Evolutionary conservation across 2,113 vertebrate species (phyloP), one percentile per base, ranked within the genome.

Genomic region (Lophius piscatorius): DNA sequence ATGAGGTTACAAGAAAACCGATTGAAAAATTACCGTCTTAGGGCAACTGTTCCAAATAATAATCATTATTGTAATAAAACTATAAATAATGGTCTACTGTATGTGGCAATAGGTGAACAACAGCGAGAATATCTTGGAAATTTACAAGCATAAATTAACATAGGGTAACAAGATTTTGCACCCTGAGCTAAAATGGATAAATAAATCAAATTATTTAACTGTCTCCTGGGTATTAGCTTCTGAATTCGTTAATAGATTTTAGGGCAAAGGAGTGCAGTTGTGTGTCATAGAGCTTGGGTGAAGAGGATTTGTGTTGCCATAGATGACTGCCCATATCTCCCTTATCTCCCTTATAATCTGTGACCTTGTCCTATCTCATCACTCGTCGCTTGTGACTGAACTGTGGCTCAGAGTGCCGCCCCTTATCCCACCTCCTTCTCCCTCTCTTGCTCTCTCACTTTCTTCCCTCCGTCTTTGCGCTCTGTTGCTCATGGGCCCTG

Each of bases 321-420:
- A 78, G 69, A 81, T 78, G 82, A 82, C 67, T 82, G 72, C 61
- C 64, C 71, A 70, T 77, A 71, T 78, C 61, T 73, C 59, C 55
- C 65, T 63, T 29, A 45, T 72, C 80, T n/a, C n/a, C n/a, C n/a
- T n/a, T 80, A 36, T 84, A 79, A 85, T 84, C 78, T 81, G 65
- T 83, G 84, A 87, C 85, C 87, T 87, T 87, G 88, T 85, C 85
- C 76, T 76, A 78, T 73, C 73, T 86, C 79, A 85, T 87, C 82
- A 82, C 63, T 72, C 44, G 42, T 44, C 62, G 71, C 74, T 73
- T 70, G 82, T 82, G 84, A 81, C 78, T 59, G 50, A 41, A 29
- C 71, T 50, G 56, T 81, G 67, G 78, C 82, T 86, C 76, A 58
- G 50, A 83, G 88, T 69, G 2, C 73, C 60, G 49, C 45, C 67